Percentiles rank a stretch among this genome's conserved stretches.
These are phyloP conservation scores for Apoderus coryli DNA, from an alignment of 2,888 invertebrate genomes.

Conservation along the genomic window DNA sequence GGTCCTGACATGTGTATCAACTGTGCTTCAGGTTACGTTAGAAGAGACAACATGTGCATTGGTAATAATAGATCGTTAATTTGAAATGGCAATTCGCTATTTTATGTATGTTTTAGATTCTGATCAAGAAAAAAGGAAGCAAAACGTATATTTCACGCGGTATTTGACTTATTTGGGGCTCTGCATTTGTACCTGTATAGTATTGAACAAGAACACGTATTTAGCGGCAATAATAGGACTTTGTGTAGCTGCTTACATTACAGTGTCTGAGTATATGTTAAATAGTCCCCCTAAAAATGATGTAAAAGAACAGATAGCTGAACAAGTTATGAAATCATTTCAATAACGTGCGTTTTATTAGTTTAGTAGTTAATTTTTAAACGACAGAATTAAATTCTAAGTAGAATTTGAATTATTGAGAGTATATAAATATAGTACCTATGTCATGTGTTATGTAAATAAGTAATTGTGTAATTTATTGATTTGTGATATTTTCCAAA, in stretches of 20 bases:
- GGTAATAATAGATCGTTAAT: conserved; percentile 43
- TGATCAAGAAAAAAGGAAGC: conserved; percentile 37
- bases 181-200: conserved; percentile 70
- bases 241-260: conserved; percentile 67
- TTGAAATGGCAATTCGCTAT: conserved; percentile 1
- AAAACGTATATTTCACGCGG: conserved; percentile 46
- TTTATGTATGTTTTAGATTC: conserved; percentile 30
- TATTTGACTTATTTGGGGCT: conserved; percentile 77
- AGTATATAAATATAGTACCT: no score
- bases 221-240: conserved; percentile 67
- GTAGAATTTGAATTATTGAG: no score
- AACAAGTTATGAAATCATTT: conserved; percentile 23
- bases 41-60: conserved; percentile 62
- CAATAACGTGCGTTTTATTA: not conserved
- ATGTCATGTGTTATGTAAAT: no score
- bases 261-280: conserved; percentile 70
- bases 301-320: conserved; percentile 21
- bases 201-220: conserved; percentile 64
- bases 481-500: no score
- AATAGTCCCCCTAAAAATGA: conserved; percentile 25
- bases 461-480: no score
- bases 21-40: conserved; percentile 60
- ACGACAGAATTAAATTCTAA: no score
- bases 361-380: conserved; percentile 2
- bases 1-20: conserved; percentile 81